These are phyloP conservation scores for Pollicipes pollicipes DNA, from an alignment of 1,140 invertebrate species.

Conservation along the genomic window DNA sequence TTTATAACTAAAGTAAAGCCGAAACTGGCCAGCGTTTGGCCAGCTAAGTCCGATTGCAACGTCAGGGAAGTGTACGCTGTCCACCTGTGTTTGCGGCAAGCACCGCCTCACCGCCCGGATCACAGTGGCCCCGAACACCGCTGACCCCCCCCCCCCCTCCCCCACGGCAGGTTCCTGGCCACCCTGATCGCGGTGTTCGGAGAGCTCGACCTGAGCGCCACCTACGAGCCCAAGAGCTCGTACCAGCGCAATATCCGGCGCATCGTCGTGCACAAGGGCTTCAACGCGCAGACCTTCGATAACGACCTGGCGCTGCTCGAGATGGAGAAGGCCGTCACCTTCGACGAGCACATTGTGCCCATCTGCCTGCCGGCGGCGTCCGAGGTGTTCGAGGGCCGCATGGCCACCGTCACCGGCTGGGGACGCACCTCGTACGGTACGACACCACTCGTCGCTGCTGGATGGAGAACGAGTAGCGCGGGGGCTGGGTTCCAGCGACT, in stretches of 20 bases:
- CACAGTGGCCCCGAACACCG: too few species aligned
- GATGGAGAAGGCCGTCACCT: slow-evolving; percentile 60
- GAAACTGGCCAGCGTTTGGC: too few species aligned
- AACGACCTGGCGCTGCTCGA: slow-evolving; percentile 74
- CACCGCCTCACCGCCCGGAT: too few species aligned
- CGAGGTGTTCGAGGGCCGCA: slow-evolving; percentile 60
- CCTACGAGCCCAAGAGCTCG: slow-evolving; percentile 53
- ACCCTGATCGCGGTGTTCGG: slow-evolving; percentile 77
- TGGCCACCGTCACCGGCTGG: slow-evolving; percentile 51
- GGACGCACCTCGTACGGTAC: too few species aligned
- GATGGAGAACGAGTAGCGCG: too few species aligned
- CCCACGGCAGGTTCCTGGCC: slow-evolving; percentile 52
- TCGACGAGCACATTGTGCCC: slow-evolving; percentile 72
- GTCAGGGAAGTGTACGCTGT: too few species aligned
- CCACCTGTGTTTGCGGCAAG: too few species aligned
- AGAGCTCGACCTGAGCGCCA: slow-evolving; percentile 70
- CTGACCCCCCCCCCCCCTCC: too few species aligned
- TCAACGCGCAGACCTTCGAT: slow-evolving; percentile 74
- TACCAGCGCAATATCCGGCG: slow-evolving; percentile 62
- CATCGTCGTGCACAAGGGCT: slow-evolving; percentile 72
- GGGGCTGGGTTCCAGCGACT: too few species aligned
- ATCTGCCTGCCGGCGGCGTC: slow-evolving; percentile 72
- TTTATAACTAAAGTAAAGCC: too few species aligned
- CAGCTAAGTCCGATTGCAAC: too few species aligned
- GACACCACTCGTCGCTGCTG: too few species aligned